These are phyloP conservation scores for Peromyscus maniculatus DNA, from an alignment of 2,113 vertebrate species.

Conservation along the genomic window DNA sequence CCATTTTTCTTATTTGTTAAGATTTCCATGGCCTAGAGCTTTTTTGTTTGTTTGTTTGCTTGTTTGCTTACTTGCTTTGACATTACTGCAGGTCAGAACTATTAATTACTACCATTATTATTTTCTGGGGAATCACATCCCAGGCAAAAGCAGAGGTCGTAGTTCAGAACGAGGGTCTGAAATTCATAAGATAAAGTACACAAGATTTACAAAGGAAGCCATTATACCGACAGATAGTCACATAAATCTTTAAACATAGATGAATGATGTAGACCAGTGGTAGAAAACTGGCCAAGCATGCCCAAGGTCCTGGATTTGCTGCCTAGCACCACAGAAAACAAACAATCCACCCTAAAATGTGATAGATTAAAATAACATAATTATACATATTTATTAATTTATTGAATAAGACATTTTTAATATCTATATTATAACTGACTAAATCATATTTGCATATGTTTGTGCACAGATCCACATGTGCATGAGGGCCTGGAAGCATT, in stretches of 20 bases:
- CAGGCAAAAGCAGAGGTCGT: background rate
- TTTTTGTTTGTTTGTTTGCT: background rate
- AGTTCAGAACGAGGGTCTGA: conserved; percentile 26
- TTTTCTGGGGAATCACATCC: background rate
- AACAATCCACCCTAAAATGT: background rate
- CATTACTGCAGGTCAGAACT: background rate
- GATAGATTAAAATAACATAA: background rate
- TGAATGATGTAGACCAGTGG: background rate
- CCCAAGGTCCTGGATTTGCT: background rate
- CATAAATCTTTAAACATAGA: background rate
- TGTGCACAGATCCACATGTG: background rate
- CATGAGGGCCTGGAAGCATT: background rate
- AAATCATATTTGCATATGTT: background rate
- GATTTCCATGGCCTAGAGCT: background rate
- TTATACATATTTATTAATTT: background rate
- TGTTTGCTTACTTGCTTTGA: conserved; percentile 9
- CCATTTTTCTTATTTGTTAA: background rate
- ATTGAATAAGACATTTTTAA: background rate
- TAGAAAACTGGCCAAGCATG: background rate
- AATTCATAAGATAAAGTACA: background rate
- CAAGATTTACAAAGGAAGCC: background rate
- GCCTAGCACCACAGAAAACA: background rate
- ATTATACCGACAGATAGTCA: background rate
- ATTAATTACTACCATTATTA: background rate
- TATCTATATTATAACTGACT: background rate